Base-by-base conservation (phyloP, 2,113 vertebrate species). In the Entomyzon cyanotis region DNA sequence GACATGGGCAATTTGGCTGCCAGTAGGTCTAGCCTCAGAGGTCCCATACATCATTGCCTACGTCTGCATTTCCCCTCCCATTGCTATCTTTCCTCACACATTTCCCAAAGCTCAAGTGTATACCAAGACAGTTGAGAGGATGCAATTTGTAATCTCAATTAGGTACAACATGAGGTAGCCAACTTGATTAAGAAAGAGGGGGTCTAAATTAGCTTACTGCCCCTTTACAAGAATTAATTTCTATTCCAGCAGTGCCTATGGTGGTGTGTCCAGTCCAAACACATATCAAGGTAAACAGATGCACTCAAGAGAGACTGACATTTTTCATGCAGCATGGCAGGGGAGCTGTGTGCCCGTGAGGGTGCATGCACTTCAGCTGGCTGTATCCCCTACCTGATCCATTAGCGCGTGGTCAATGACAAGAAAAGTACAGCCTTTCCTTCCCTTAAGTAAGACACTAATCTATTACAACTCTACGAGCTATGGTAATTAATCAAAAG, bases 401-500 rank as follows among this genome's bases (percentile, higher is more conserved):
- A 94, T 96, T 80, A 95, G 75, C 7, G 4, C 58, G 27, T 82
- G 87, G 91, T 95, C 93, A 97, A 91, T 77, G 94, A 95, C 74
- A 94, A 94, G 89, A 44, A 71, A 97, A 96, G 86, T 44, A 95
- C 91, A 94, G 80, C 58, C 91, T 87, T 94, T 77, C 93, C 73
- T 96, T 82, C 87, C 93, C 84, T 89, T 73, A 94, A 90, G 87
- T 55, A 80, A 92, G 84, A 67, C 69, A 77, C 77, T 93, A 83
- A 97, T 94, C 94, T 97, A 82, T 94, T 94, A 92, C 76, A 97
- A 84, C 77, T 92, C 73, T 77, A 90, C 87, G 91, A 94, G 89
- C 73, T 30, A 67, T 15, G 65, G 83, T 90, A 96, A 97, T 97
- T 97, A 96, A 97, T 97, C 97, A 97, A 93, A 96, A 95, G 56